A percentile compares a stretch with the other conserved stretches of the same genome.
These are phyloP conservation scores for Helicoverpa armigera DNA, from an alignment of 1,140 invertebrate species.

Conservation along the genomic window DNA sequence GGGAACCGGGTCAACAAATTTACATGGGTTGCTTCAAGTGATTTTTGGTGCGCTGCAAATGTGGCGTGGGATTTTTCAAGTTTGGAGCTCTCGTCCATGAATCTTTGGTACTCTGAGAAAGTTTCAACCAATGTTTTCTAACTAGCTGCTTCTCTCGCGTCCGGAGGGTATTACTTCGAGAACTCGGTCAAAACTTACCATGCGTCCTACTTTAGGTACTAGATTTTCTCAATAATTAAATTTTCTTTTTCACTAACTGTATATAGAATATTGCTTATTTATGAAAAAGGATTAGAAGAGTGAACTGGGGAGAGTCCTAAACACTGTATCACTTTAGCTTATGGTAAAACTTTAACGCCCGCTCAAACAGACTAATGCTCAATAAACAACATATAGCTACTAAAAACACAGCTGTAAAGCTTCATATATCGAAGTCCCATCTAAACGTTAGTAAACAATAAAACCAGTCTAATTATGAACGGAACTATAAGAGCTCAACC, in stretches of 20 bases:
- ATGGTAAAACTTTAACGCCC: too few species aligned
- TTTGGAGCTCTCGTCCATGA: too few species aligned
- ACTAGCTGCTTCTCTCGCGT: too few species aligned
- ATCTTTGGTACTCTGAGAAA: background rate
- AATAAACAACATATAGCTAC: too few species aligned
- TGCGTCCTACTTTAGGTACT: too few species aligned
- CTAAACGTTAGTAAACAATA: background rate
- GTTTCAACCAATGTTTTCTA: background rate
- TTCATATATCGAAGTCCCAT: background rate
- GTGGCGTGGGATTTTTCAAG: background rate
- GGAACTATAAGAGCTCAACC: background rate
- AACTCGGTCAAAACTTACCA: background rate
- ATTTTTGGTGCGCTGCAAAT: conserved; percentile 11
- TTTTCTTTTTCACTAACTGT: too few species aligned
- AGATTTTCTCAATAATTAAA: too few species aligned
- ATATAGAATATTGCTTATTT: too few species aligned
- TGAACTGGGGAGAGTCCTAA: too few species aligned
- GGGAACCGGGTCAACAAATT: conserved; percentile 19
- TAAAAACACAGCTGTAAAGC: background rate
- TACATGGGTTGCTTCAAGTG: background rate
- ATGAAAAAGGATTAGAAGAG: too few species aligned
- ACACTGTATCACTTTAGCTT: background rate
- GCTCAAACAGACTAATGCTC: too few species aligned
- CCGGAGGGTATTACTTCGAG: too few species aligned
- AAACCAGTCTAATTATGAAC: conserved; percentile 45